Percentiles rank a stretch among this genome's conserved stretches.
Evolutionary conservation across 2,113 vertebrate species (phyloP).

Genomic region (Suncus etruscus): DNA sequence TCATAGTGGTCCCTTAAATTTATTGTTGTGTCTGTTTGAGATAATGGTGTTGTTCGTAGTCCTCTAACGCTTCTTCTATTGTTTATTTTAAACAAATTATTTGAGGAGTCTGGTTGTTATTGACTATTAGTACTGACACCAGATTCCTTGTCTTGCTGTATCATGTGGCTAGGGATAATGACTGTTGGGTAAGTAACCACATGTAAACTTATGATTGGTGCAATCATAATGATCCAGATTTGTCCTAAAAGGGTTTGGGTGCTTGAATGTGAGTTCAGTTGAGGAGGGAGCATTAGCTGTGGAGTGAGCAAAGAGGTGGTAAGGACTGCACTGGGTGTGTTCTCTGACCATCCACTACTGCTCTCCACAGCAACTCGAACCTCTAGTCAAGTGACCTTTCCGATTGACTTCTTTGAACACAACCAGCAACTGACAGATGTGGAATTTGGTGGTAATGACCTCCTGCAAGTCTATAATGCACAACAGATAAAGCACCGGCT

Average conservation of each 20-base stretch:
- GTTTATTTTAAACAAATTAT: not conserved
- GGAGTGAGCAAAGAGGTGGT: not conserved
- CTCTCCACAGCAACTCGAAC: constrained; percentile 92
- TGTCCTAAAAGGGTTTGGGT: not conserved
- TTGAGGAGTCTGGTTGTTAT: not conserved
- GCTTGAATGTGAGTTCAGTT: not conserved
- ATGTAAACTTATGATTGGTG: not conserved
- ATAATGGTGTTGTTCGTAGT: not conserved
- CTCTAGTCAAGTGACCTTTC: constrained; percentile 98
- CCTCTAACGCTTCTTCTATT: not conserved
- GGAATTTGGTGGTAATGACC: constrained; percentile 98
- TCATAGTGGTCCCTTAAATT: not conserved
- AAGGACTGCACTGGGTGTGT: rapidly evolving
- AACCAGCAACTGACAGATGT: constrained; percentile 99
- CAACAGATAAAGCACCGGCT: constrained; percentile 99
- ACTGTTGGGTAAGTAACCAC: not conserved
- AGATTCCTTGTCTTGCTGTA: not conserved
- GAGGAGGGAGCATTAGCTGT: not conserved
- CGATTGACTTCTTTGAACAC: constrained; percentile 99
- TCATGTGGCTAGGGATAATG: not conserved
- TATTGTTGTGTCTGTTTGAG: not conserved
- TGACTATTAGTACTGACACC: not conserved
- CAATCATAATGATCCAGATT: not conserved
- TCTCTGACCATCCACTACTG: not conserved
- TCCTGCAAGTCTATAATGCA: constrained; percentile 98